Conservation (phyloP, 2,113 vertebrate species). For the Odontesthes bonariensis region DNA sequence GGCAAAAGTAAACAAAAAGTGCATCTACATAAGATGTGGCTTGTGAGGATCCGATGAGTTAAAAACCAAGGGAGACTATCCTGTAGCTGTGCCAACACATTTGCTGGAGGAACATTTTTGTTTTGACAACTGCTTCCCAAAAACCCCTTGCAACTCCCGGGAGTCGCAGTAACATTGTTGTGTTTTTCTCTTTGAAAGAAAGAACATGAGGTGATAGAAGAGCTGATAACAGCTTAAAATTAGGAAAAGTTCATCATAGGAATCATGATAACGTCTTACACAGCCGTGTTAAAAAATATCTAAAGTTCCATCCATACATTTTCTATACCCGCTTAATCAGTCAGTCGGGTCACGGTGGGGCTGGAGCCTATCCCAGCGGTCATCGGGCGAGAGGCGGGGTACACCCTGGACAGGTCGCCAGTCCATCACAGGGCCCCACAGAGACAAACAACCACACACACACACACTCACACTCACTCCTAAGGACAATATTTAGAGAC, state of each 20-base stretch:
- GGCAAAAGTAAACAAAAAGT: slow-evolving; percentile 58
- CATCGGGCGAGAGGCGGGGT: too few species aligned
- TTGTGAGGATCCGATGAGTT: background rate
- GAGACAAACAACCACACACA: too few species aligned
- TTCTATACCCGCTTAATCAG: too few species aligned
- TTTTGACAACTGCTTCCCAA: slow-evolving; percentile 38
- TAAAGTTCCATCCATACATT: too few species aligned
- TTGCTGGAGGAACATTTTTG: slow-evolving; percentile 32
- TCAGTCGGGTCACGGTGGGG: too few species aligned
- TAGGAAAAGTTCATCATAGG: background rate
- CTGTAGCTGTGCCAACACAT: slow-evolving; percentile 20
- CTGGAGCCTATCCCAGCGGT: too few species aligned
- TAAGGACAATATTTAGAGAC: too few species aligned
- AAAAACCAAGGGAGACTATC: slow-evolving; percentile 4
- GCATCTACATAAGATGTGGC: slow-evolving; percentile 37
- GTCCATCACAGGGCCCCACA: too few species aligned
- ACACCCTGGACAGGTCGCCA: too few species aligned
- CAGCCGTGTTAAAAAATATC: too few species aligned
- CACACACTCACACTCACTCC: too few species aligned
- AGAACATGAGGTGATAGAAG: slow-evolving; percentile 11
- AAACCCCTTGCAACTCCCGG: slow-evolving; percentile 6
- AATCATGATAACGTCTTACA: background rate
- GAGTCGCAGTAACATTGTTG: slow-evolving; percentile 12
- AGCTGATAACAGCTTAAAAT: background rate
- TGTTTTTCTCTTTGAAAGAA: slow-evolving; percentile 23